Percentiles rank a stretch among this genome's conserved stretches.
Conservation (phyloP, 2,113 vertebrate species). For the Pachyramphus minor region DNA sequence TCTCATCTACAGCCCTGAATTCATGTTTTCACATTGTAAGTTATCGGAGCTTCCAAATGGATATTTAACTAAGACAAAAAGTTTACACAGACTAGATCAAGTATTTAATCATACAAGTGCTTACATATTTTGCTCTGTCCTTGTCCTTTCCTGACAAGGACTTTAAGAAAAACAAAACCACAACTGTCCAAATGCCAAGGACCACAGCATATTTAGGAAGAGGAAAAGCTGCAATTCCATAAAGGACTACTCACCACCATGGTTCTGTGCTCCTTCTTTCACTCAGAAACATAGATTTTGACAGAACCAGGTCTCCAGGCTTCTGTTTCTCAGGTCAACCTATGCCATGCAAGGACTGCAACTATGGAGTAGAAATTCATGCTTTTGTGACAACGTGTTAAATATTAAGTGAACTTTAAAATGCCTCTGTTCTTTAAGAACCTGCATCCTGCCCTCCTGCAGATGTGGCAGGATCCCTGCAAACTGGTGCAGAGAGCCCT, state of each 20-base stretch:
- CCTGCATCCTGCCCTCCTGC: no score
- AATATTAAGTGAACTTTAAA: neutral
- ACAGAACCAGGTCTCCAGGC: neutral
- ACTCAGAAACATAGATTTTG: neutral
- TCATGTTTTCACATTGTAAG: neutral
- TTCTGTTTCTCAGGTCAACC: neutral
- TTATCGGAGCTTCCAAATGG: neutral
- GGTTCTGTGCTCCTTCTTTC: neutral
- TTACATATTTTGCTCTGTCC: neutral
- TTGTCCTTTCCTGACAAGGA: neutral
- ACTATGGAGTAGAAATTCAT: neutral
- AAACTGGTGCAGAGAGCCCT: neutral
- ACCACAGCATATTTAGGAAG: neutral
- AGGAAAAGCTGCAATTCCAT: neutral
- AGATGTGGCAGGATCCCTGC: neutral
- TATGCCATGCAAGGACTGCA: neutral
- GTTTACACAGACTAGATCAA: neutral
- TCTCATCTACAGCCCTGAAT: neutral
- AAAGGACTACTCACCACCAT: neutral
- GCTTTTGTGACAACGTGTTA: neutral
- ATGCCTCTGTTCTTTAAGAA: neutral
- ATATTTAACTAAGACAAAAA: neutral
- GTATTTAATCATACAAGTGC: neutral
- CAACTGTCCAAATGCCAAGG: neutral
- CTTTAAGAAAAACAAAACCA: neutral